These are phyloP conservation scores for Serrognathus titanus DNA, from an alignment of 2,888 invertebrate species.

Conservation along the genomic window DNA sequence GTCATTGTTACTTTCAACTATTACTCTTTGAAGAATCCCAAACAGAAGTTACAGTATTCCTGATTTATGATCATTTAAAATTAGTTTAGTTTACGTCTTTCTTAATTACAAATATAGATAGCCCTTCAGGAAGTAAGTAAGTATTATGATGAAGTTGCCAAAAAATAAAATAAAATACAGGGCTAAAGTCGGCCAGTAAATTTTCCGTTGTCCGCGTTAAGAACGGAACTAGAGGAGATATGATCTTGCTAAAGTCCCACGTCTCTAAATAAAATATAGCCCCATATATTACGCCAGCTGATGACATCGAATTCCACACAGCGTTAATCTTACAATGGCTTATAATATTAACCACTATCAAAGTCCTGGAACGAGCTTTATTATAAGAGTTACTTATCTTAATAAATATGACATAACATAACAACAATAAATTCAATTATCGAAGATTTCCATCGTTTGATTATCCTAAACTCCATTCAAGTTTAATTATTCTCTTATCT, in stretches of 20 bases:
- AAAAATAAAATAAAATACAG: conserved; percentile 17
- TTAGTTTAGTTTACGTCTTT: too few species aligned
- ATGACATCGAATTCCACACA: conserved; percentile 37
- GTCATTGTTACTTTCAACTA: conserved; percentile 22
- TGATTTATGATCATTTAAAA: too few species aligned
- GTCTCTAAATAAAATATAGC: conserved; percentile 46
- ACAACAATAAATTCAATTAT: too few species aligned
- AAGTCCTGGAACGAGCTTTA: neutral
- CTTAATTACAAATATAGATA: too few species aligned
- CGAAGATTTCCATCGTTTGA: too few species aligned
- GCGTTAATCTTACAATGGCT: conserved; percentile 7
- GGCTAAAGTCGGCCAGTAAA: conserved; percentile 10
- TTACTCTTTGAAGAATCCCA: neutral
- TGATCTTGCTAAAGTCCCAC: conserved; percentile 47
- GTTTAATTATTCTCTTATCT: too few species aligned
- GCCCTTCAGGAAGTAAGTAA: too few species aligned
- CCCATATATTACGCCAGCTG: conserved; percentile 44
- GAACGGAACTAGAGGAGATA: conserved; percentile 33
- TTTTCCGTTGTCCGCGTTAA: conserved; percentile 12
- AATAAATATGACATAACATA: conserved; percentile 1
- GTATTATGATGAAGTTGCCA: conserved; percentile 1
- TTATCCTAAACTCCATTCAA: too few species aligned
- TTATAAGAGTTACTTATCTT: neutral
- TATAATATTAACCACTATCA: conserved; percentile 4
- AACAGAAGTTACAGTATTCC: too few species aligned